Evolutionary conservation across 2,797 vertebrate genomes (phyloP).

Genomic region (Eulemur rubriventer): DNA sequence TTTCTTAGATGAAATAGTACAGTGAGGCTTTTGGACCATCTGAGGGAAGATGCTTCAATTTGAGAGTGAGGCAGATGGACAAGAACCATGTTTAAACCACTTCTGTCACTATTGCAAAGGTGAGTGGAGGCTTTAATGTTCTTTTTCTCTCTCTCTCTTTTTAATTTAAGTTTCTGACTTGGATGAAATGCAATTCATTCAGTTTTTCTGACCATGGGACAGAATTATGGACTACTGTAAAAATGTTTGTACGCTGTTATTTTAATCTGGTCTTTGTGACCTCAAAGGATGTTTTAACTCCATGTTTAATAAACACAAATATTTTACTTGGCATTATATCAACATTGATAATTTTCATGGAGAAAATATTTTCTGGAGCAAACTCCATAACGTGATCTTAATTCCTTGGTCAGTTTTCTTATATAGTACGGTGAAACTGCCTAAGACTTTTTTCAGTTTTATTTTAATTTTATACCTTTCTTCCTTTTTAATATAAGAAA

Average conservation of each 20-base stretch:
- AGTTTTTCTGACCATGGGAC: background rate
- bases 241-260: background rate
- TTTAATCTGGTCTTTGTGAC: conserved; percentile 12
- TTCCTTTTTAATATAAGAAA: background rate
- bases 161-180: background rate
- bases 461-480: background rate
- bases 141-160: background rate
- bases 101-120: background rate
- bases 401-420: background rate
- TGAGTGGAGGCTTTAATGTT: background rate
- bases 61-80: background rate
- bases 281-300: background rate
- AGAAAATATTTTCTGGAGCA: background rate
- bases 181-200: background rate
- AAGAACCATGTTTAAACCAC: background rate
- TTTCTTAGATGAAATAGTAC: background rate
- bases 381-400: background rate
- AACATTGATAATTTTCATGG: background rate
- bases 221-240: background rate
- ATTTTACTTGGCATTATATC: background rate
- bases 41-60: background rate
- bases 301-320: conserved; percentile 17
- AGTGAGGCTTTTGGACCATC: background rate
- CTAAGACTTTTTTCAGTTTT: background rate
- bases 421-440: background rate